phyloP scores from a whole-genome alignment of 2,888 invertebrate genomes.

The Linhomoeus sp. region DNA sequence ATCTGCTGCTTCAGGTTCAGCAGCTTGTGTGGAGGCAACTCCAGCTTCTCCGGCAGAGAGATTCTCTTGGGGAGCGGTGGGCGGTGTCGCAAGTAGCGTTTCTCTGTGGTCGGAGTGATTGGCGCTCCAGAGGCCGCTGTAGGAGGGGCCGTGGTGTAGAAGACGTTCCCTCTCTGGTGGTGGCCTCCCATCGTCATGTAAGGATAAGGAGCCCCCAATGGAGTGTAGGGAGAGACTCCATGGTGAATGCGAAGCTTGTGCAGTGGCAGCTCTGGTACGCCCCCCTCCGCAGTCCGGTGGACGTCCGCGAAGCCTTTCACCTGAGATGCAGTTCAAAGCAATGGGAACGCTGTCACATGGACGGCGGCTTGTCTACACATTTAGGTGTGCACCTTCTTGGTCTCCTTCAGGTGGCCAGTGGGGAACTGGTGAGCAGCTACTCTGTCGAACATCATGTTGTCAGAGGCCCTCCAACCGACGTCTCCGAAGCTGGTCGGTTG shows the following conservation, averaged over 20 bases:
- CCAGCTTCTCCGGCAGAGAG: conserved; percentile 28
- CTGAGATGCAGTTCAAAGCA: no score
- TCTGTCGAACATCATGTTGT: conserved; percentile 19
- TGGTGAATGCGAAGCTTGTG: no score
- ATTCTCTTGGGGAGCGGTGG: conserved; percentile 26
- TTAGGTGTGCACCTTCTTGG: conserved; percentile 6
- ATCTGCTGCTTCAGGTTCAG: conserved; percentile 29
- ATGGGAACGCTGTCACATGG: no score
- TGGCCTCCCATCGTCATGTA: no score
- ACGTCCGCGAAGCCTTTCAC: neutral
- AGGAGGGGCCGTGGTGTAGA: conserved; percentile 4
- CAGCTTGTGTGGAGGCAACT: conserved; percentile 28
- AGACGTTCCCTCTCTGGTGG: no score
- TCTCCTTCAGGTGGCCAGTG: conserved; percentile 7
- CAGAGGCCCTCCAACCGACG: conserved; percentile 31
- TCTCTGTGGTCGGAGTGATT: neutral
- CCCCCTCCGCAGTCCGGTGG: neutral
- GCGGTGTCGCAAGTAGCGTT: conserved; percentile 6
- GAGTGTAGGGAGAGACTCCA: no score
- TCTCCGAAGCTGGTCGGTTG: conserved; percentile 23
- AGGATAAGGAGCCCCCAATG: conserved; percentile 1
- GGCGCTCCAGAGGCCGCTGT: no score
- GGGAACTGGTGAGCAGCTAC: conserved; percentile 9
- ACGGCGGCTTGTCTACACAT: conserved; percentile 9
- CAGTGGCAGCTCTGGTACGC: neutral